A percentile compares a stretch with the other conserved stretches of the same genome.
Conservation (phyloP, 1,140 invertebrate species). For the Drosophila ercepeae region DNA sequence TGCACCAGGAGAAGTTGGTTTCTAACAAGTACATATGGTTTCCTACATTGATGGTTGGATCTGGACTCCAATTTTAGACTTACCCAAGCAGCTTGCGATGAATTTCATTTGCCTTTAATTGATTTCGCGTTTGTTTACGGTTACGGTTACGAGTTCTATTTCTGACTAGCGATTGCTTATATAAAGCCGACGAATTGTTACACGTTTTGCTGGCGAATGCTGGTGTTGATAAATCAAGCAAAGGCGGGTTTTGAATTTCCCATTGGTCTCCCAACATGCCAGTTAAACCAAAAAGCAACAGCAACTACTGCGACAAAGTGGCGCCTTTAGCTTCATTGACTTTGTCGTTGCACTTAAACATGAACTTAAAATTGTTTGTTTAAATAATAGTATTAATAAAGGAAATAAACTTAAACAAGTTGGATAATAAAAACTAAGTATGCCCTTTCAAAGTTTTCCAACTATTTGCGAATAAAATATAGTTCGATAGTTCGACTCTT, state of each 20-base stretch:
- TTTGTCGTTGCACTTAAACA: slow-evolving; percentile 29
- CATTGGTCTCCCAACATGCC: slow-evolving; percentile 39
- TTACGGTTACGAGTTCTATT: slow-evolving; percentile 55
- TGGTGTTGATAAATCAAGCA: slow-evolving; percentile 58
- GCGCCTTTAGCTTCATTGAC: slow-evolving; percentile 40
- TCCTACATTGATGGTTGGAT: not conserved
- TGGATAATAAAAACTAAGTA: not conserved
- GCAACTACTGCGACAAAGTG: slow-evolving; percentile 55
- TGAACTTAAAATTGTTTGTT: no score
- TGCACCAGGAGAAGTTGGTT: no score
- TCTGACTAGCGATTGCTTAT: slow-evolving; percentile 47
- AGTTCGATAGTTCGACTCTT: no score
- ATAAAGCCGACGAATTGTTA: slow-evolving; percentile 67
- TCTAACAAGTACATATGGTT: no score
- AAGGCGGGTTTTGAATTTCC: slow-evolving; percentile 70
- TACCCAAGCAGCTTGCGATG: slow-evolving; percentile 2
- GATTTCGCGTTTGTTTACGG: slow-evolving; percentile 50
- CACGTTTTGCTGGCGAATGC: slow-evolving; percentile 73
- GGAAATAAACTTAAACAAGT: slow-evolving; percentile 8
- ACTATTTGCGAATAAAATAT: no score
- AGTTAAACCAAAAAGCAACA: slow-evolving; percentile 27
- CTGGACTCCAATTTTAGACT: not conserved
- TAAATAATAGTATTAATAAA: not conserved
- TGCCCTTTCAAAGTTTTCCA: no score
- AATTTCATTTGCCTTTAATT: slow-evolving; percentile 49